These are phyloP conservation scores for Anthonomus grandis DNA, from an alignment of 1,140 invertebrate genomes.

Conservation along the genomic window DNA sequence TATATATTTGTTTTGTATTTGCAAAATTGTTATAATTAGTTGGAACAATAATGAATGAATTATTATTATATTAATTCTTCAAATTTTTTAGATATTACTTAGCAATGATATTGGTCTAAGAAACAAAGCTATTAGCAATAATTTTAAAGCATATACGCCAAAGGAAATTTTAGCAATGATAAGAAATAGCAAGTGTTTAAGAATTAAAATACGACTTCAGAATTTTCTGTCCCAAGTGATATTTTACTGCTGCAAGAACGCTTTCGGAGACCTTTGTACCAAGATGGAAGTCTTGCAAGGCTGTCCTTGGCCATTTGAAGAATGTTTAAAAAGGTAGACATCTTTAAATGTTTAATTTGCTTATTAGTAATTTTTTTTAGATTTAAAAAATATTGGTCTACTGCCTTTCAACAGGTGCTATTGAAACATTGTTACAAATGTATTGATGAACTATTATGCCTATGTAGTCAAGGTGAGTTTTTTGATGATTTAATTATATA, in stretches of 20 bases:
- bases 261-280: conserved; percentile 29
- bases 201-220: conserved; percentile 27
- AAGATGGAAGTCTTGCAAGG: conserved; percentile 31
- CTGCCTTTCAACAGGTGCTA: conserved; percentile 31
- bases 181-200: conserved; percentile 15
- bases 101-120: conserved; percentile 34
- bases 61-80: no score
- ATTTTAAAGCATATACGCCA: conserved; percentile 20
- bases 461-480: conserved; percentile 5
- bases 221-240: conserved; percentile 30
- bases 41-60: no score
- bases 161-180: conserved; percentile 28
- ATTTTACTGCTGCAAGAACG: conserved; percentile 30
- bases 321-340: conserved; percentile 27
- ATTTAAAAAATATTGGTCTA: conserved; percentile 35
- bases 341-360: not conserved
- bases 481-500: not conserved
- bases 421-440: conserved; percentile 34
- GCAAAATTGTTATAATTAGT: no score
- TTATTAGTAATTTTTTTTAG: conserved; percentile 8
- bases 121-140: conserved; percentile 31
- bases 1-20: no score
- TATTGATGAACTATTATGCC: conserved; percentile 9
- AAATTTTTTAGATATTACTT: conserved; percentile 31
- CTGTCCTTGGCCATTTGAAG: conserved; percentile 29